phyloP scores from a whole-genome alignment of 2,888 invertebrate genomes.

The Anaspis maculata region DNA sequence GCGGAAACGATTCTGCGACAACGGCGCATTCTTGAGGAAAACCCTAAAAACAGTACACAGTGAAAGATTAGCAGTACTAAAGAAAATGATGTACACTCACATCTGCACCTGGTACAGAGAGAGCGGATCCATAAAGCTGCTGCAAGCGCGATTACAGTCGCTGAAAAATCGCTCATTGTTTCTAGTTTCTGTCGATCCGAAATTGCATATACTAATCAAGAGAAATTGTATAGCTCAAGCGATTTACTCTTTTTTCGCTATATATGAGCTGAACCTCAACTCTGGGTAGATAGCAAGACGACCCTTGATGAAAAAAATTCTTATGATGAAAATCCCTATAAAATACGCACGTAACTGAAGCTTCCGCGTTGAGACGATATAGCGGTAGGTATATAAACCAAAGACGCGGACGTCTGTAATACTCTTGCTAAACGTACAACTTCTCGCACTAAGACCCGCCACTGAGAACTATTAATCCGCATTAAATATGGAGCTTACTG shows the following conservation, averaged over 20 bases:
- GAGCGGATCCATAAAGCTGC: constrained; percentile 20
- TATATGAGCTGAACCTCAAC: too few relatives aligned
- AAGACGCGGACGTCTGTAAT: constrained; percentile 13
- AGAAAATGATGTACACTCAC: constrained; percentile 23
- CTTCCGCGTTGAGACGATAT: too few relatives aligned
- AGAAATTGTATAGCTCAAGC: too few relatives aligned
- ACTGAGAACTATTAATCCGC: constrained; percentile 17
- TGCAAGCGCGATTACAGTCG: constrained; percentile 16
- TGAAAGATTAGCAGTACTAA: constrained; percentile 24
- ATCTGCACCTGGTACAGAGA: constrained; percentile 23
- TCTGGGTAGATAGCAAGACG: too few relatives aligned
- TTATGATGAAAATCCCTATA: too few relatives aligned
- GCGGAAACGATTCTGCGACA: constrained; percentile 18
- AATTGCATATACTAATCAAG: neutral
- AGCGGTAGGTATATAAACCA: too few relatives aligned
- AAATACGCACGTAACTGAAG: too few relatives aligned
- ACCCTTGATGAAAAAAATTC: too few relatives aligned
- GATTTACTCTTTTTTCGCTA: too few relatives aligned
- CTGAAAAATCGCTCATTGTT: constrained; percentile 14
- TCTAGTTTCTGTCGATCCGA: constrained; percentile 4
- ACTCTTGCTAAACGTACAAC: constrained; percentile 14
- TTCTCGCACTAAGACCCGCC: constrained; percentile 9
- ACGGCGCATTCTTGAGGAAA: constrained; percentile 15
- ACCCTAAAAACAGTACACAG: too few relatives aligned
- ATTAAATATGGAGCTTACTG: constrained; percentile 20